Conservation (phyloP, 2,797 vertebrate genomes). For the Euphonia xanthogaster region DNA sequence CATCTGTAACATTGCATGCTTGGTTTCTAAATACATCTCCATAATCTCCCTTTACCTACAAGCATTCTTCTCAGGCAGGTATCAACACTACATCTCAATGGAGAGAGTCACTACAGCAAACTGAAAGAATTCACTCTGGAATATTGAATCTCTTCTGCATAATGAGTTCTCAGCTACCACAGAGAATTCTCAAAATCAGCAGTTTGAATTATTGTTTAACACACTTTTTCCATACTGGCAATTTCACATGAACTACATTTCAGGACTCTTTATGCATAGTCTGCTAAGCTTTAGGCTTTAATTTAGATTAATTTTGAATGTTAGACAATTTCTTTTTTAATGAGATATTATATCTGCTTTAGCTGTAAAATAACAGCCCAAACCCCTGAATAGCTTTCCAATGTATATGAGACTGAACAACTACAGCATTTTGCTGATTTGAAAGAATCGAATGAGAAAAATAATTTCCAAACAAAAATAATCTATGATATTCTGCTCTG, state of each 20-base stretch:
- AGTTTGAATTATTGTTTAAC: constrained; percentile 8
- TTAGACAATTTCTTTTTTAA: neutral
- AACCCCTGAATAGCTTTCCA: neutral
- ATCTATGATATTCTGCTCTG: neutral
- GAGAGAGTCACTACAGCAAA: neutral
- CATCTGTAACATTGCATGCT: neutral
- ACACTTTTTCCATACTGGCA: neutral
- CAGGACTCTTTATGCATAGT: neutral
- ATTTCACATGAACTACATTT: neutral
- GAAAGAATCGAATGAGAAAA: neutral
- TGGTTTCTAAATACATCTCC: neutral
- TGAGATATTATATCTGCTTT: neutral
- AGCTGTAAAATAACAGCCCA: neutral
- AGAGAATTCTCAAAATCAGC: constrained; percentile 9
- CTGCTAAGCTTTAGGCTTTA: neutral
- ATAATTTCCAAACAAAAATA: neutral
- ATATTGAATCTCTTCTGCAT: neutral
- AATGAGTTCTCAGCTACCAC: neutral
- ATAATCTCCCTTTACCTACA: neutral
- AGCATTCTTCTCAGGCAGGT: neutral
- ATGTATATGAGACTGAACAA: neutral
- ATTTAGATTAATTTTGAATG: neutral
- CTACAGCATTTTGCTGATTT: neutral
- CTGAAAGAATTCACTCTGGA: neutral
- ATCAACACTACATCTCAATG: neutral